Evolutionary conservation across 2,888 invertebrate genomes (phyloP).

Genomic region (Smittia sp.): DNA sequence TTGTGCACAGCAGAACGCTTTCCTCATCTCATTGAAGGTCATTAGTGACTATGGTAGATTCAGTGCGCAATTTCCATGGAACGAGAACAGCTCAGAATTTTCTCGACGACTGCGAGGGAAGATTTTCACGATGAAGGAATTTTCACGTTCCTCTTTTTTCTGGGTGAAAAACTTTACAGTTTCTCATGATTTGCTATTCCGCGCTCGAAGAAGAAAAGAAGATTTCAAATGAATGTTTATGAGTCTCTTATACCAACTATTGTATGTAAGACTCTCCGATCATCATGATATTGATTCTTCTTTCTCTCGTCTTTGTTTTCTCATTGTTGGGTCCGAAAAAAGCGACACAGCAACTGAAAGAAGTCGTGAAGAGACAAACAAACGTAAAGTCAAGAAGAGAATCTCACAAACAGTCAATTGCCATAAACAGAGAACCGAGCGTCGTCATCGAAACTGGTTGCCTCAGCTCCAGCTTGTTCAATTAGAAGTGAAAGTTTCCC

Average conservation of each 20-base stretch:
- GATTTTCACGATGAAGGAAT: not conserved
- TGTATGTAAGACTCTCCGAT: not conserved
- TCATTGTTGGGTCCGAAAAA: not conserved
- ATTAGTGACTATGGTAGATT: conserved; percentile 5
- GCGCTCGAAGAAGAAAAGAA: not conserved
- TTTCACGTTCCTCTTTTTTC: not conserved
- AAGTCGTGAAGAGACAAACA: too few species aligned
- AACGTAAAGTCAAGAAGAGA: not conserved
- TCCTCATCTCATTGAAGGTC: conserved; percentile 5
- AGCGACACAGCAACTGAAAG: not conserved
- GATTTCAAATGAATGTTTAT: not conserved
- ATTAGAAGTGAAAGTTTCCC: not conserved
- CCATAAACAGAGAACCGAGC: not conserved
- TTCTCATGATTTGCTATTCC: not conserved
- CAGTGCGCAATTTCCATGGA: conserved; percentile 6
- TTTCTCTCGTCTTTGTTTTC: not conserved
- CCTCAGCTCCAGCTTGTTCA: not conserved
- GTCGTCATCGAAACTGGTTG: conserved; percentile 2
- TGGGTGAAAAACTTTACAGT: not conserved
- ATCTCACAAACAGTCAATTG: not conserved
- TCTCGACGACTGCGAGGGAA: not conserved
- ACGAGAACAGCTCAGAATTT: not conserved
- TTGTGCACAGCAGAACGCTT: not conserved
- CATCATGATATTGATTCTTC: not conserved
- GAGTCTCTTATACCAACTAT: not conserved